Percentiles rank a stretch among this genome's conserved stretches.
phyloP scores from a whole-genome alignment of 2,797 vertebrate species.

The Basileuterus tristriatus region DNA sequence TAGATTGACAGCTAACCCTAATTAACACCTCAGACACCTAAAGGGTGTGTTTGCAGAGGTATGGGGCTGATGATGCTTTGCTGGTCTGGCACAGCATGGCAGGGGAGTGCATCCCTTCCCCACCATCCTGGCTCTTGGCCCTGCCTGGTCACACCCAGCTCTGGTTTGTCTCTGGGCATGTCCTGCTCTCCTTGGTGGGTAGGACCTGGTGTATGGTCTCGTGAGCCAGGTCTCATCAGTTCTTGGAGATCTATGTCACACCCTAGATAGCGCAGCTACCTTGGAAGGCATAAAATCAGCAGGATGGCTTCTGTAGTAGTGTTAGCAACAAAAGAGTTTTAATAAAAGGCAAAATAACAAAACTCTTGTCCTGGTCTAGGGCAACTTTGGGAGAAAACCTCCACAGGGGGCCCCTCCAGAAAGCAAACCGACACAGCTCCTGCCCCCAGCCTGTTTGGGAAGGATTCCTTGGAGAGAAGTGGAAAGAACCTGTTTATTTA shows the following conservation, averaged over 20 bases:
- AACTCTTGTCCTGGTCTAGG: neutral
- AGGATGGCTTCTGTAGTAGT: neutral
- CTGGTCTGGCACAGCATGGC: neutral
- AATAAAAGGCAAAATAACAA: neutral
- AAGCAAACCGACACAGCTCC: too few species aligned
- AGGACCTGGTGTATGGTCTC: rapidly evolving
- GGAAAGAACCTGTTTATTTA: too few species aligned
- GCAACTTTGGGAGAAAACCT: too few species aligned
- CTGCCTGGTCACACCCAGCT: neutral
- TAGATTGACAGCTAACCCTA: neutral
- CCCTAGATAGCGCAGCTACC: neutral
- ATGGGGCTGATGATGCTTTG: neutral
- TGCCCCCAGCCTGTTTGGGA: rapidly evolving
- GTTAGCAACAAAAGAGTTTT: neutral
- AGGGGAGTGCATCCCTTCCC: neutral
- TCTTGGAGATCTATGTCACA: neutral
- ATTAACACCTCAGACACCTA: neutral
- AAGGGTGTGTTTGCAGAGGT: neutral
- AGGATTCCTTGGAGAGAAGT: too few species aligned
- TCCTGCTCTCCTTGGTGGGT: neutral
- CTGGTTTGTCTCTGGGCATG: neutral
- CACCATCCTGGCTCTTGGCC: rapidly evolving
- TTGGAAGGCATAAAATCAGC: neutral
- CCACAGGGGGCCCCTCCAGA: too few species aligned
- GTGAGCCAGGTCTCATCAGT: neutral